Evolutionary conservation across 2,113 vertebrate genomes (phyloP), one percentile per base, ranked within the genome.

Genomic region (Dromaius novaehollandiae): DNA sequence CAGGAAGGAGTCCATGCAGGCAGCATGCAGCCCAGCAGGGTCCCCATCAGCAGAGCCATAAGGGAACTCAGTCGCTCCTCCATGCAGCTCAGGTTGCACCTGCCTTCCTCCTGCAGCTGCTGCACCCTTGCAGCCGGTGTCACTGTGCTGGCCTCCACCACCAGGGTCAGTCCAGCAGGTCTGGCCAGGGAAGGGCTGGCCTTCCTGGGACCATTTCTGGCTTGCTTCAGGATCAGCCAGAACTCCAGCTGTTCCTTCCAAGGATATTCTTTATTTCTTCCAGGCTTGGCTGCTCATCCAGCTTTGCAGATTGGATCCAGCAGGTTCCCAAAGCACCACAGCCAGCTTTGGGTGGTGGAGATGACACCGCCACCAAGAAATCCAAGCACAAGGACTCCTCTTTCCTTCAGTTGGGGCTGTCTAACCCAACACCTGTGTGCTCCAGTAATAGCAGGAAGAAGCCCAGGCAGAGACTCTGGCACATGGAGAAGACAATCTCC

Each of bases 221-320:
- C 28, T 68, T 93, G 44, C 25, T 97, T 90, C 5, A 21, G 71
- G 58, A 88, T 92, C 42, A 89, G 64, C 22, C 65, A 95, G 91
- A 97, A 78, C 46, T 88, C 80, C 78, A 96, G 82, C 42, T 92
- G 86, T 53, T 73, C 64, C 97, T 92, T 77, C 73, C 48, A 40
- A 93, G 89, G 58, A 75, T 32, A 80, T 92, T 74, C 48, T 26
- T 89, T 38, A 66, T 60, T 92, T 90, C 68, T 76, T 96, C 91
- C 42, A 68, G 78, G 51, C 68, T 87, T 74, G 78, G 82, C 42
- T 85, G 79, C 46, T 89, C 51, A 61, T 93, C 84, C 64, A 25
- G 64, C 0, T 5, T 20, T 19, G 94, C 66, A n/a, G 94, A 55
- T 5, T 3, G 7, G 65, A 93, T 83, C 60, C 61, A 89, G 44